These are phyloP conservation scores for Tetragonisca angustula DNA, from an alignment of 2,888 invertebrate genomes.

Conservation along the genomic window DNA sequence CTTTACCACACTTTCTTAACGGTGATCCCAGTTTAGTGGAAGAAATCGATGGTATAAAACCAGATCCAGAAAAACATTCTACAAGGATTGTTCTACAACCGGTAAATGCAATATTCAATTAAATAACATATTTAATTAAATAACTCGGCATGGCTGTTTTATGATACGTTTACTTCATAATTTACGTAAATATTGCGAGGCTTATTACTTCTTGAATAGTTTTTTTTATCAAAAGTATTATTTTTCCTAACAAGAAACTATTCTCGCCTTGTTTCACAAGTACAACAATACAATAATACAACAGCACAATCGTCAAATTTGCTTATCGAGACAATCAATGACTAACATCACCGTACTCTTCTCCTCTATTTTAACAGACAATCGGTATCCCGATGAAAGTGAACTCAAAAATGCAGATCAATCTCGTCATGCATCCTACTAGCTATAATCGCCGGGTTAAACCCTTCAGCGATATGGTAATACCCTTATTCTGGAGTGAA, in stretches of 20 bases:
- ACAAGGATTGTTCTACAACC: constrained; percentile 79
- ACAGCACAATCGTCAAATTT: background rate
- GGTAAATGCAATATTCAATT: constrained; percentile 72
- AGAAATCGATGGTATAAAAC: constrained; percentile 80
- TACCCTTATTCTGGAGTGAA: constrained; percentile 91
- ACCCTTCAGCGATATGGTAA: constrained; percentile 87
- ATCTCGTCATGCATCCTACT: constrained; percentile 88
- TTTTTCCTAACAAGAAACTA: constrained; percentile 5
- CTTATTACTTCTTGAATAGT: background rate
- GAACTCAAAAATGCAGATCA: constrained; percentile 89
- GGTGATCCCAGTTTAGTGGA: constrained; percentile 81
- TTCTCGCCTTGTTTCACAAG: constrained; percentile 30
- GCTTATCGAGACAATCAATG: background rate
- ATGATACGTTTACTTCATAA: background rate
- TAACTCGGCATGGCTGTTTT: background rate
- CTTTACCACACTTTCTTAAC: constrained; percentile 83
- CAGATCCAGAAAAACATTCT: constrained; percentile 79
- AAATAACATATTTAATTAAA: background rate
- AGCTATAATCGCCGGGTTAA: constrained; percentile 87
- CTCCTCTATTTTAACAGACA: constrained; percentile 82
- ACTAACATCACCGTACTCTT: background rate
- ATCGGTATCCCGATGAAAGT: constrained; percentile 89
- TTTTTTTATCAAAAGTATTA: constrained; percentile 12
- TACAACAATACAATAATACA: background rate
- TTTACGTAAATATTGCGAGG: constrained; percentile 16